These are phyloP conservation scores for Meles meles DNA, from an alignment of 2,113 vertebrate genomes.

Conservation along the genomic window DNA sequence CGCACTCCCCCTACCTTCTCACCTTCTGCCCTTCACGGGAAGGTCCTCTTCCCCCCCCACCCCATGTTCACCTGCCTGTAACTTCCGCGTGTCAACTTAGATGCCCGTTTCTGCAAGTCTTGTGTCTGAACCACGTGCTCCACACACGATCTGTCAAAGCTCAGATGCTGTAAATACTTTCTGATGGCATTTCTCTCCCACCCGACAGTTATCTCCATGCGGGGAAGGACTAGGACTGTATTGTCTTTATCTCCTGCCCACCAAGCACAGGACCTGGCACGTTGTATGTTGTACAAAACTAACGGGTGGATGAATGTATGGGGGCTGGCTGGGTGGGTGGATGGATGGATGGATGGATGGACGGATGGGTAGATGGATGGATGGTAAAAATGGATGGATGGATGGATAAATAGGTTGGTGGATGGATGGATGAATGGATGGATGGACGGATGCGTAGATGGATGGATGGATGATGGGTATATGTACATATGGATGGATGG, in stretches of 20 bases:
- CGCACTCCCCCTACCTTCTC: background rate
- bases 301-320: too few relatives aligned
- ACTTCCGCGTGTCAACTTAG: background rate
- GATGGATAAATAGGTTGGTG: background rate
- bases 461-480: fast-evolving
- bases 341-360: fast-evolving
- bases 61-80: background rate
- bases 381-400: too few relatives aligned
- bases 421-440: background rate
- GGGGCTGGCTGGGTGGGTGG: too few relatives aligned
- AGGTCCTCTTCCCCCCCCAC: background rate
- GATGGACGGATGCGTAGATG: too few relatives aligned
- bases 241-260: background rate
- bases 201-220: background rate
- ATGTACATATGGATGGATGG: background rate
- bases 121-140: fast-evolving
- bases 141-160: background rate
- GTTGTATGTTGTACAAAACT: too few relatives aligned
- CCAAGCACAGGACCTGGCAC: too few relatives aligned
- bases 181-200: background rate
- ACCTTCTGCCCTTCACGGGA: too few relatives aligned
- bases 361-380: too few relatives aligned
- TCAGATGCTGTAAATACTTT: too few relatives aligned
- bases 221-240: background rate
- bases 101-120: background rate